Percentiles rank a stretch among this genome's conserved stretches.
Conservation (phyloP, 2,113 vertebrate genomes). For the Pterophyllum scalare region DNA sequence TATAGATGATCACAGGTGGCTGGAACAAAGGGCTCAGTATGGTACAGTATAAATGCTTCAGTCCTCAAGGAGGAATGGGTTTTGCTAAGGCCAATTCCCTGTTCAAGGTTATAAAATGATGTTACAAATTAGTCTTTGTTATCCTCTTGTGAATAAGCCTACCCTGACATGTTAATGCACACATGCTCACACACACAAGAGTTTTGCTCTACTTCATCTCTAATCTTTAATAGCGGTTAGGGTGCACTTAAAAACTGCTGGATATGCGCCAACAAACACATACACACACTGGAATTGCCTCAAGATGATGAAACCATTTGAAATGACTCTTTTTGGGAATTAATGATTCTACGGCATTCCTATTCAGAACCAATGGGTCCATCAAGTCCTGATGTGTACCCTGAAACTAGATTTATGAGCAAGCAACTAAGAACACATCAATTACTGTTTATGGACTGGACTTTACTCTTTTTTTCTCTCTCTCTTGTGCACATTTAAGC, state of each 20-base stretch:
- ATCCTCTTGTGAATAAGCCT: not conserved
- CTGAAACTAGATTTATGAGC: slow-evolving; percentile 27
- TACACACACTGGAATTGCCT: slow-evolving; percentile 36
- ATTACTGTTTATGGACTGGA: slow-evolving; percentile 8
- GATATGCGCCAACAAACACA: slow-evolving; percentile 27
- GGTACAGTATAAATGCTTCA: not conserved
- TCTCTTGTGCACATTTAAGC: not conserved
- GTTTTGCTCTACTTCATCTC: slow-evolving; percentile 37
- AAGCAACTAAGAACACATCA: slow-evolving; percentile 14
- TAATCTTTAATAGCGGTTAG: slow-evolving; percentile 37
- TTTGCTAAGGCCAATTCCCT: slow-evolving; percentile 4
- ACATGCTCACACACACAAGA: not conserved
- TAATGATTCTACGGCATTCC: slow-evolving; percentile 60
- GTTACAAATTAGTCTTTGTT: slow-evolving; percentile 23
- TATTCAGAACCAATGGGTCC: slow-evolving; percentile 38
- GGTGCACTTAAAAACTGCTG: slow-evolving; percentile 48
- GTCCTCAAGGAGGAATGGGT: slow-evolving; percentile 2
- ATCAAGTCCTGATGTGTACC: slow-evolving; percentile 25
- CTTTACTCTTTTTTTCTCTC: not conserved
- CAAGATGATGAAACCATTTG: slow-evolving; percentile 71
- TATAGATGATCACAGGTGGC: slow-evolving; percentile 35
- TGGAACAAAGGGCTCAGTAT: not conserved
- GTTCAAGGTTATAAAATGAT: slow-evolving; percentile 21
- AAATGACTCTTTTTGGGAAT: slow-evolving; percentile 57
- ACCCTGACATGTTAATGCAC: not conserved